Evolutionary conservation across 92 coral and sea anemone genomes (phyloP).

Genomic region (Porites evermanni): DNA sequence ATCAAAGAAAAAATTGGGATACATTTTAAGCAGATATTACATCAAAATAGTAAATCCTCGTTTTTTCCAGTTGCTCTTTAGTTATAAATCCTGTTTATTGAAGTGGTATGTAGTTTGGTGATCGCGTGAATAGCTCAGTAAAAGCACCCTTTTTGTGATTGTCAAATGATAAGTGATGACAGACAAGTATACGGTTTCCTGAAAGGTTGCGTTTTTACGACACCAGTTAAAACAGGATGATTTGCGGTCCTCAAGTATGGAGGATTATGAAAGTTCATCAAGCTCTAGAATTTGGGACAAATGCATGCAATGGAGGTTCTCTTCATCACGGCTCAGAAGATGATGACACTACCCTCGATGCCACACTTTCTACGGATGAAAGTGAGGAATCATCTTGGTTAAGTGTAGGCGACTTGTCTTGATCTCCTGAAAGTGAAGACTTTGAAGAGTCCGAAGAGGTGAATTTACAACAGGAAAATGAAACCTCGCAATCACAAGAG

Average conservation of each 20-base stretch:
- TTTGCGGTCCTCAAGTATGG: not conserved
- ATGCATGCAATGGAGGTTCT: no score
- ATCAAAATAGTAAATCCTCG: not conserved
- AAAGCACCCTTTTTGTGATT: constrained; percentile 32
- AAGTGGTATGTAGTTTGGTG: not conserved
- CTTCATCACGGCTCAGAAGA: not conserved
- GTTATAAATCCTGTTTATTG: not conserved
- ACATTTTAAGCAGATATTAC: not conserved
- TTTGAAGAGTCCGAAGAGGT: no score
- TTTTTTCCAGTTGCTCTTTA: not conserved
- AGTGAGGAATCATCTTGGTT: not conserved
- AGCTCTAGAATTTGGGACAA: not conserved
- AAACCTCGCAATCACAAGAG: constrained; percentile 1
- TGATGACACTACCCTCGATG: constrained; percentile 3
- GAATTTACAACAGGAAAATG: not conserved
- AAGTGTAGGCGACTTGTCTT: not conserved
- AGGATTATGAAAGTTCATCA: not conserved
- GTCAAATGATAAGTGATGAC: constrained; percentile 24
- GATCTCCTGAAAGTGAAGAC: not conserved
- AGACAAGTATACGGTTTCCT: constrained; percentile 31
- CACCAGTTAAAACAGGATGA: not conserved
- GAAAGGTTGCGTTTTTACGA: constrained; percentile 4
- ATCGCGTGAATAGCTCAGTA: constrained; percentile 22
- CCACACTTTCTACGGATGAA: not conserved
- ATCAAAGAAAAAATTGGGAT: not conserved